These are phyloP conservation scores for Isoperla grammatica DNA, from an alignment of 2,888 invertebrate genomes.

Conservation along the genomic window DNA sequence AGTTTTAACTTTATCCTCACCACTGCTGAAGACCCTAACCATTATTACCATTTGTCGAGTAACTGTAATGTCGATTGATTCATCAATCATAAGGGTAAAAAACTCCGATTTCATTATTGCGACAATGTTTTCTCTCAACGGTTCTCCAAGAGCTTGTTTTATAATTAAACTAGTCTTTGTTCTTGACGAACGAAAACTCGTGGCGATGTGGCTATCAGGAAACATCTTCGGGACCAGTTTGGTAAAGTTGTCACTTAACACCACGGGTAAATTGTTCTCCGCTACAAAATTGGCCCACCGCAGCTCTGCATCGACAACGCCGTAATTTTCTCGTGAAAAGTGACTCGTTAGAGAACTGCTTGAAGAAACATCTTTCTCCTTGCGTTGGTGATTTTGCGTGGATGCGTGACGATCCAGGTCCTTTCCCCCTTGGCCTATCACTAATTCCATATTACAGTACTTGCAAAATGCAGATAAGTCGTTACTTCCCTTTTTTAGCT, in stretches of 20 bases:
- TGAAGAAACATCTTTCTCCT: not conserved
- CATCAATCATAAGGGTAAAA: conserved; percentile 4
- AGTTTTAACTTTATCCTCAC: conserved; percentile 1
- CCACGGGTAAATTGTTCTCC: not conserved
- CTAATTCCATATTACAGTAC: not conserved
- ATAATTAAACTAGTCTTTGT: conserved; percentile 1
- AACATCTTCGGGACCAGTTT: not conserved
- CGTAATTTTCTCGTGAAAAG: not conserved
- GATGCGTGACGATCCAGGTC: not conserved
- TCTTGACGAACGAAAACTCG: not conserved
- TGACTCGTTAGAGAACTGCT: not conserved
- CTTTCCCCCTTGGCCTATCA: not conserved
- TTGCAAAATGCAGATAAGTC: not conserved
- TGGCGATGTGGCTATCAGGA: not conserved
- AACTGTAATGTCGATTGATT: conserved; percentile 7
- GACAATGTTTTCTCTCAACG: not conserved
- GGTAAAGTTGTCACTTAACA: not conserved
- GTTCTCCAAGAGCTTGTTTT: not conserved
- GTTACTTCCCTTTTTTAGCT: not conserved
- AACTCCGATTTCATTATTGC: not conserved
- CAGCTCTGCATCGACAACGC: not conserved
- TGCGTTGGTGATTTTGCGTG: not conserved
- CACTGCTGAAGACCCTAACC: not conserved
- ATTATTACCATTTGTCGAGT: conserved; percentile 6
- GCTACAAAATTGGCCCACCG: not conserved